Percentiles rank a stretch among this genome's conserved stretches.
phyloP scores from a whole-genome alignment of 2,888 invertebrate genomes.

The Pilophorus perplexus region DNA sequence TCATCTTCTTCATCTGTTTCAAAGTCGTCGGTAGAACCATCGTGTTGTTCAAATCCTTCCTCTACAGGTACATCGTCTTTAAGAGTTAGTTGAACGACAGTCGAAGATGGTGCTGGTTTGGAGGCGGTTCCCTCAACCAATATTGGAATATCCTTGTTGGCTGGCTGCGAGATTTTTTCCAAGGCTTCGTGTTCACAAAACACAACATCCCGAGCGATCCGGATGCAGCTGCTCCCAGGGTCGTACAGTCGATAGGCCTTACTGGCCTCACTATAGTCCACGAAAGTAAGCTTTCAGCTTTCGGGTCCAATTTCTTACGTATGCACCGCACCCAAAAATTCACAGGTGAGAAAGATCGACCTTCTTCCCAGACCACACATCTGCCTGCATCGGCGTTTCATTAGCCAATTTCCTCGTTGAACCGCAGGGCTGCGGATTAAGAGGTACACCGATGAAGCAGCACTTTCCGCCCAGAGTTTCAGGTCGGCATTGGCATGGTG shows the following conservation, averaged over 20 bases:
- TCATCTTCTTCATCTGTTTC: background rate
- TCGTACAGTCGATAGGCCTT: background rate
- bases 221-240: background rate
- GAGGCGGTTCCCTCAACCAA: background rate
- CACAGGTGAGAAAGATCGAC: conserved; percentile 4
- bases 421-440: conserved; percentile 1
- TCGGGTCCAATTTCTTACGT: background rate
- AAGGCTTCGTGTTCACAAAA: background rate
- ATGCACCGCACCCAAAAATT: conserved; percentile 3
- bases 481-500: conserved; percentile 24
- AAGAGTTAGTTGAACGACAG: background rate
- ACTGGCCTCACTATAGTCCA: conserved; percentile 1
- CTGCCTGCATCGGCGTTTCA: conserved; percentile 7
- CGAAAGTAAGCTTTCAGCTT: background rate
- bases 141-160: background rate
- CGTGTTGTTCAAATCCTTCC: background rate
- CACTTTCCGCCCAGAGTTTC: conserved; percentile 22
- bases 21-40: background rate
- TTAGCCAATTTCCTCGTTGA: conserved; percentile 4
- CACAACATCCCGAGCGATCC: background rate
- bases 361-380: conserved; percentile 20
- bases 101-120: background rate
- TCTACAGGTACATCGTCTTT: background rate
- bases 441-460: conserved; percentile 7
- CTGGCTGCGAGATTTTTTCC: background rate